Conservation (phyloP, 2,113 vertebrate species). For the Rhinolophus sinicus region DNA sequence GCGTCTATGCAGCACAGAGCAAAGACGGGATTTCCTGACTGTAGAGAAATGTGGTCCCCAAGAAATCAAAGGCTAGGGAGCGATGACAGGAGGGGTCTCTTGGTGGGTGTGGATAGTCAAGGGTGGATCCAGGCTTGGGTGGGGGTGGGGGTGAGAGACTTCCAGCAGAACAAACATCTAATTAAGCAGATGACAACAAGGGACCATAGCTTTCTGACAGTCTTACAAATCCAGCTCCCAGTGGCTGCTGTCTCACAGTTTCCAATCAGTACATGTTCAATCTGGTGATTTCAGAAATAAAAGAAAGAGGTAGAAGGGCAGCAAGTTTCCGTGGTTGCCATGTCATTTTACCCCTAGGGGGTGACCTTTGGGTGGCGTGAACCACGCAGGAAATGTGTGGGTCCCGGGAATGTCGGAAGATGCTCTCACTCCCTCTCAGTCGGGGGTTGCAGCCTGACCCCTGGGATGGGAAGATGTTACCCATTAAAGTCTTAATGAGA, state of each 20-base stretch:
- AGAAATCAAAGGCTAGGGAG: background rate
- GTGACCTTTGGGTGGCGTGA: background rate
- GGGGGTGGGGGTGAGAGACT: fast-evolving
- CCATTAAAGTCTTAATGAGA: slow-evolving; percentile 67
- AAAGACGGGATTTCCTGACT: background rate
- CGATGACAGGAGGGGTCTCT: too few species aligned
- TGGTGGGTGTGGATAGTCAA: background rate
- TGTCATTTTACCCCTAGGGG: background rate
- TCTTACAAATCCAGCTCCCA: fast-evolving
- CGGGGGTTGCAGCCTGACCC: background rate
- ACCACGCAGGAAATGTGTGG: background rate
- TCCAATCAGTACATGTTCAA: background rate
- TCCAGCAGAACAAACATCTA: too few species aligned
- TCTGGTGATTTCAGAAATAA: background rate
- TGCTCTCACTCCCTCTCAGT: background rate
- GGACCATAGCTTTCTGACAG: fast-evolving
- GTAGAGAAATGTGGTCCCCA: background rate
- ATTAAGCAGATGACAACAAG: too few species aligned
- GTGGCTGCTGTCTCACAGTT: background rate
- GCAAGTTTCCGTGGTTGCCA: fast-evolving
- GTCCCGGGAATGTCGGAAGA: fast-evolving
- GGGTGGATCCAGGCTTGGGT: background rate
- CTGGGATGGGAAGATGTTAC: background rate
- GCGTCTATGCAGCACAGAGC: background rate
- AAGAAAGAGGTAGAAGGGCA: background rate